phyloP scores from a whole-genome alignment of 2,888 invertebrate genomes.

The Aphrophora alni region DNA sequence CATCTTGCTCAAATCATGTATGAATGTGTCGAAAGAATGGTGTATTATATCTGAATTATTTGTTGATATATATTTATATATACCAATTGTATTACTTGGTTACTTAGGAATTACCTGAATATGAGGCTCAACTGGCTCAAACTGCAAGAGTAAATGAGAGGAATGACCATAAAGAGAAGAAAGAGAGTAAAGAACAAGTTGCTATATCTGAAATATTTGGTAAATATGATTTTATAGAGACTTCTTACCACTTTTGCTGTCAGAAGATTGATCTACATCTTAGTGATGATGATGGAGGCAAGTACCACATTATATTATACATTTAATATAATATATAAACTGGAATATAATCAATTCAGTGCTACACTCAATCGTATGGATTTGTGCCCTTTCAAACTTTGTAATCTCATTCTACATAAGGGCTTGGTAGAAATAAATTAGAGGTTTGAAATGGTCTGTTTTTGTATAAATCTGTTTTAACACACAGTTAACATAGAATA shows the following conservation, averaged over 20 bases:
- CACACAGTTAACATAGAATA: too few species aligned
- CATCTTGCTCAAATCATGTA: too few species aligned
- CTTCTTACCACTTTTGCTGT: slow-evolving; percentile 94
- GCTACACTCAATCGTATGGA: too few species aligned
- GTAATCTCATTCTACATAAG: too few species aligned
- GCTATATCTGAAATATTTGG: slow-evolving; percentile 71
- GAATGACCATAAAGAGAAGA: slow-evolving; percentile 52
- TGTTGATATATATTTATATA: too few species aligned
- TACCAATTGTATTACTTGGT: too few species aligned
- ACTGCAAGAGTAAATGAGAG: slow-evolving; percentile 60
- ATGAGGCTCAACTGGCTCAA: slow-evolving; percentile 73
- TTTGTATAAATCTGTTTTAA: too few species aligned
- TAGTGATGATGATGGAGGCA: slow-evolving; percentile 92
- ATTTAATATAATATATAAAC: slow-evolving; percentile 11
- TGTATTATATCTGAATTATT: too few species aligned
- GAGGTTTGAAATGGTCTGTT: too few species aligned
- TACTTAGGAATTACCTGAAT: slow-evolving; percentile 70
- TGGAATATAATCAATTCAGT: slow-evolving; percentile 11
- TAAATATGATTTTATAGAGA: slow-evolving; percentile 93
- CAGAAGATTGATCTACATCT: slow-evolving; percentile 95
- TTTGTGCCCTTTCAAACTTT: too few species aligned
- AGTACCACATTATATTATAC: slow-evolving; percentile 54
- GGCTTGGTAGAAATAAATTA: too few species aligned
- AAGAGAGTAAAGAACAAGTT: slow-evolving; percentile 38
- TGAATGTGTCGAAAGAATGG: too few species aligned